phyloP scores from a whole-genome alignment of 2,113 vertebrate genomes.

The Naja naja region DNA sequence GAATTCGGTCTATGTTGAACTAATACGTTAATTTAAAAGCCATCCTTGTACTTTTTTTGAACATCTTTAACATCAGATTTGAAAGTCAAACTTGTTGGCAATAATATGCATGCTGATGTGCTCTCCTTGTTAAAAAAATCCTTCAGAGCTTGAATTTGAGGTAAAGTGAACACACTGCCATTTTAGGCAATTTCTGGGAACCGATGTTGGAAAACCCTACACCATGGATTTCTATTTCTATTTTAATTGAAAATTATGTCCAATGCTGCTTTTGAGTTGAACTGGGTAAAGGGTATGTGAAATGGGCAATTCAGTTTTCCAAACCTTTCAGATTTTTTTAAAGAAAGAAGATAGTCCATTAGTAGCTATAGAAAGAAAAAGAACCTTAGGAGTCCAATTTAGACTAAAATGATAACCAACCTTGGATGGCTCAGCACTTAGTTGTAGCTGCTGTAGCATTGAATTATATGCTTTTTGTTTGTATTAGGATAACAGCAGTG shows the following conservation, averaged over 20 bases:
- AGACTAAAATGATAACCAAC: constrained; percentile 40
- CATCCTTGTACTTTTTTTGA: neutral
- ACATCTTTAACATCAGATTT: constrained; percentile 22
- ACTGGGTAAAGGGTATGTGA: constrained; percentile 9
- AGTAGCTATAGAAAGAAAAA: constrained; percentile 43
- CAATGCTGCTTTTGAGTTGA: constrained; percentile 27
- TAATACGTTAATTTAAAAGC: neutral
- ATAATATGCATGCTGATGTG: neutral
- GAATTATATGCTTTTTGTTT: constrained; percentile 12
- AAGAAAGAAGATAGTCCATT: constrained; percentile 55
- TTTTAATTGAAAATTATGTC: constrained; percentile 12
- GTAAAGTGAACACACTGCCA: constrained; percentile 46
- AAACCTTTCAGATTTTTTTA: constrained; percentile 43
- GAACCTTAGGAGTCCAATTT: constrained; percentile 54
- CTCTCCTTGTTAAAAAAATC: constrained; percentile 57
- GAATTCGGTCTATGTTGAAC: neutral
- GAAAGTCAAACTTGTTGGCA: neutral
- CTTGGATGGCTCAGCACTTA: constrained; percentile 47
- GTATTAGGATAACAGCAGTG: constrained; percentile 27
- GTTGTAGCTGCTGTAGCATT: constrained; percentile 34
- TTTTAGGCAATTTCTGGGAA: constrained; percentile 30
- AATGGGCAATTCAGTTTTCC: constrained; percentile 47
- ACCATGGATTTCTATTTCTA: neutral
- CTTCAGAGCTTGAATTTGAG: constrained; percentile 47
- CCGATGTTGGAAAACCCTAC: constrained; percentile 30